Evolutionary conservation across 2,888 invertebrate species (phyloP).

Genomic region (Patella caerulea): DNA sequence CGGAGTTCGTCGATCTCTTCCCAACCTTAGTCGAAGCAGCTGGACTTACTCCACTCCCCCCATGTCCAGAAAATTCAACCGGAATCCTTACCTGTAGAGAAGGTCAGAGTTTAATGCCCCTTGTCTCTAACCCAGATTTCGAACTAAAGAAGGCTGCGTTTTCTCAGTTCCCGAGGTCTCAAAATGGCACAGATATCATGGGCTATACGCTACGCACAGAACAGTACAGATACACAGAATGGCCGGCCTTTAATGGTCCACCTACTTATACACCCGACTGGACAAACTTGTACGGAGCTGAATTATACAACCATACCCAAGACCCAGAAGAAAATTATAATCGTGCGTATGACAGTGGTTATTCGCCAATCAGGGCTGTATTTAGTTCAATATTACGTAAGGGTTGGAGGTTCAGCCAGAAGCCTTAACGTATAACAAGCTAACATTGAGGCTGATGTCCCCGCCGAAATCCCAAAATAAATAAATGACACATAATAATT

Average conservation of each 20-base stretch:
- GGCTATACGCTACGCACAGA: slow-evolving; percentile 45
- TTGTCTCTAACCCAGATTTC: slow-evolving; percentile 28
- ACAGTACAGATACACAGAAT: slow-evolving; percentile 28
- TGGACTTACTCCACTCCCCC: slow-evolving; percentile 31
- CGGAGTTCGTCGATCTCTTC: slow-evolving; percentile 53
- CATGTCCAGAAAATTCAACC: slow-evolving; percentile 43
- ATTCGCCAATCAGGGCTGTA: slow-evolving; percentile 44
- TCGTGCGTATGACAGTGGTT: slow-evolving; percentile 73
- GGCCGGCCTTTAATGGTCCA: slow-evolving; percentile 18
- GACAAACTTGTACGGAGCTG: slow-evolving; percentile 84
- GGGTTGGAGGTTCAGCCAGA: slow-evolving; percentile 46
- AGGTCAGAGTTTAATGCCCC: slow-evolving; percentile 42
- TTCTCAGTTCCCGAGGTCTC: slow-evolving; percentile 42
- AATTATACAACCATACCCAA: slow-evolving; percentile 82
- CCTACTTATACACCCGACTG: slow-evolving; percentile 79
- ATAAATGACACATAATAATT: too few relatives aligned
- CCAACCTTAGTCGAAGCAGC: slow-evolving; percentile 53
- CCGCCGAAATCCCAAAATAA: too few relatives aligned
- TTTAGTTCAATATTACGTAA: slow-evolving; percentile 40
- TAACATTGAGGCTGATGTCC: too few relatives aligned
- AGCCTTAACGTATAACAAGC: too few relatives aligned
- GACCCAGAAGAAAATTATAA: slow-evolving; percentile 83
- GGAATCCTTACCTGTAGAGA: slow-evolving; percentile 39
- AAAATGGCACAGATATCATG: slow-evolving; percentile 37
- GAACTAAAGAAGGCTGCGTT: slow-evolving; percentile 37